These are phyloP conservation scores for Proteles cristata DNA, from an alignment of 2,113 vertebrate species.

Conservation along the genomic window DNA sequence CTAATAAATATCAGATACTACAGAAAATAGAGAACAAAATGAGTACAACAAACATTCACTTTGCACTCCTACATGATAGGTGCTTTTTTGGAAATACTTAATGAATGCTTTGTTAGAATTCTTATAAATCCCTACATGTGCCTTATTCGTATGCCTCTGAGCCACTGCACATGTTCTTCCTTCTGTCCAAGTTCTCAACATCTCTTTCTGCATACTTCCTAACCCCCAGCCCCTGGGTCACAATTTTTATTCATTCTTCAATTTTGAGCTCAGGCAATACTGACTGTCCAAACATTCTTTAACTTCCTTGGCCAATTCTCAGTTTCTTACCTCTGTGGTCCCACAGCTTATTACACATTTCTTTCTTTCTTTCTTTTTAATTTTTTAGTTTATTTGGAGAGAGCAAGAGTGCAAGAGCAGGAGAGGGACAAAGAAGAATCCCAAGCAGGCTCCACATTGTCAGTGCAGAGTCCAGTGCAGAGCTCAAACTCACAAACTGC, in stretches of 20 bases:
- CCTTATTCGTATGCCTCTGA: background rate
- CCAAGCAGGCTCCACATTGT: no score
- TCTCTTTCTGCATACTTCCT: background rate
- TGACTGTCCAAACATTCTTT: background rate
- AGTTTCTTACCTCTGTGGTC: conserved; percentile 24
- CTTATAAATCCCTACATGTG: background rate
- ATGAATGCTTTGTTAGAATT: background rate
- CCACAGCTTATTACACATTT: background rate
- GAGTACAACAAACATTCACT: background rate
- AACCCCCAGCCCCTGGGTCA: background rate
- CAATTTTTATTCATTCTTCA: conserved; percentile 9
- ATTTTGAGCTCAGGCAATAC: background rate
- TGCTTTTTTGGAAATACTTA: background rate
- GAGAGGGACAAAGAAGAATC: no score
- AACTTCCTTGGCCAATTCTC: background rate
- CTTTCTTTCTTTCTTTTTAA: background rate
- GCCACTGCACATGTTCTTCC: background rate
- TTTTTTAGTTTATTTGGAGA: no score
- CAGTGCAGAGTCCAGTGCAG: no score
- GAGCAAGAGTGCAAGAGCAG: no score
- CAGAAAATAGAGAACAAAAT: conserved; percentile 17
- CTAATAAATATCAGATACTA: background rate
- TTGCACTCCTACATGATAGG: background rate
- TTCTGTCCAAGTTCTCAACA: background rate
- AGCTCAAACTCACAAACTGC: no score